Evolutionary conservation across 2,113 vertebrate genomes (phyloP).

Genomic region (Nothobranchius kuhntae): DNA sequence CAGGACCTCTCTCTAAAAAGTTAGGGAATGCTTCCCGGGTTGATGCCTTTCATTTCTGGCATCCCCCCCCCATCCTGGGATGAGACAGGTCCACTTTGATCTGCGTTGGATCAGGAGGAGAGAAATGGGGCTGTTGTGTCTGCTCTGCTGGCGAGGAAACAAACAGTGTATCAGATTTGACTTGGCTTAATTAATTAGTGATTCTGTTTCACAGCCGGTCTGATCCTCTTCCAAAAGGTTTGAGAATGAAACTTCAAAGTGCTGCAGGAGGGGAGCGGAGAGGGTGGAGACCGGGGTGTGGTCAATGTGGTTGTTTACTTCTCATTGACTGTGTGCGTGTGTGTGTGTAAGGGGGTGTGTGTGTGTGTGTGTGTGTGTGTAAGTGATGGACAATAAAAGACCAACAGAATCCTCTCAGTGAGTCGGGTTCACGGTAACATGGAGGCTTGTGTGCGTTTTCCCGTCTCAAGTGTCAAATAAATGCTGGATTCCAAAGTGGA

Average conservation of each 20-base stretch:
- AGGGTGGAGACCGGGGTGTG: conserved; percentile 82
- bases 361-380: conserved; percentile 54
- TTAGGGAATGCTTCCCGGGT: conserved; percentile 79
- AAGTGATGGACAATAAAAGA: conserved; percentile 24
- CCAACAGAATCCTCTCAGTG: neutral
- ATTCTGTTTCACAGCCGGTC: conserved; percentile 98
- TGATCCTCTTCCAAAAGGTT: conserved; percentile 99
- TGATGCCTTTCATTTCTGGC: conserved; percentile 78
- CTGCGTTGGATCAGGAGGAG: conserved; percentile 81
- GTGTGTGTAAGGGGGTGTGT: conserved; percentile 61
- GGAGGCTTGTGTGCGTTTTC: conserved; percentile 12
- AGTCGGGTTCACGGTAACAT: conserved; percentile 14
- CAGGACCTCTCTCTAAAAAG: conserved; percentile 77
- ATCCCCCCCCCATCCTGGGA: conserved; percentile 67
- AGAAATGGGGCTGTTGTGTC: conserved; percentile 90
- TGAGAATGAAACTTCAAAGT: conserved; percentile 97
- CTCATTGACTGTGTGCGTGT: conserved; percentile 23
- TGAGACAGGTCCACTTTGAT: conserved; percentile 91
- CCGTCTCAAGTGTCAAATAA: conserved; percentile 39
- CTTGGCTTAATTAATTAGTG: conserved; percentile 99
- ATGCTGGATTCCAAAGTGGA: conserved; percentile 34
- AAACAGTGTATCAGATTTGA: conserved; percentile 99
- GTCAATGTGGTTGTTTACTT: conserved; percentile 67
- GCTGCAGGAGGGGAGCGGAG: conserved; percentile 80
- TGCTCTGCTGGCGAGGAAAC: conserved; percentile 96